Percentiles rank a stretch among this genome's conserved stretches.
phyloP scores from a whole-genome alignment of 2,113 vertebrate species.

The Pao palembangensis region DNA sequence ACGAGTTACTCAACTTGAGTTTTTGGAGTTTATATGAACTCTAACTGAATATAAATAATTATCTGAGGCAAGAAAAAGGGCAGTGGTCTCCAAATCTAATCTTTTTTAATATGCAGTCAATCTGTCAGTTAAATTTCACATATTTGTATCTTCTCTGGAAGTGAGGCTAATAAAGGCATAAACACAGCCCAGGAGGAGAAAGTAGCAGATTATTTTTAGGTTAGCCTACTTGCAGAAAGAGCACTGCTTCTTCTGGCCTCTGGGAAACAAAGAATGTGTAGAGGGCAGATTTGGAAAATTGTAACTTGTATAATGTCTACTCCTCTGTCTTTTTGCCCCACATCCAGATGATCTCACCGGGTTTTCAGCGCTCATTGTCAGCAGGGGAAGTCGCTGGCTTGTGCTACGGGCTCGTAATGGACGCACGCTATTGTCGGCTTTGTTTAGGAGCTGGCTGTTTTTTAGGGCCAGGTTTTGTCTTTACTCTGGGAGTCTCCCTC shows the following conservation, averaged over 20 bases:
- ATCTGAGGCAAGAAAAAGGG: slow-evolving; percentile 5
- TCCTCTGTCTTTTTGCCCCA: neutral
- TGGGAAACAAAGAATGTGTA: neutral
- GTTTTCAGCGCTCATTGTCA: slow-evolving; percentile 45
- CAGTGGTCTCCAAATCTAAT: slow-evolving; percentile 2
- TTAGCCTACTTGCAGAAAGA: neutral
- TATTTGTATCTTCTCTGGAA: neutral
- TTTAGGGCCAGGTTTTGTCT: slow-evolving; percentile 23
- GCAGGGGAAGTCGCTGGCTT: slow-evolving; percentile 43
- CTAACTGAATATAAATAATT: neutral
- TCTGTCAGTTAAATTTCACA: slow-evolving; percentile 12
- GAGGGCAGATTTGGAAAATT: neutral
- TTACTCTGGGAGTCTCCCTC: slow-evolving; percentile 31
- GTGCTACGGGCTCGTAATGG: slow-evolving; percentile 40
- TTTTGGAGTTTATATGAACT: neutral
- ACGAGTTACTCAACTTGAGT: neutral
- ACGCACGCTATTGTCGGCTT: slow-evolving; percentile 34
- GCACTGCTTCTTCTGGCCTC: neutral
- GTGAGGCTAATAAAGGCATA: neutral
- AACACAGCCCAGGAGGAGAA: neutral
- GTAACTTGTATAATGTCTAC: neutral
- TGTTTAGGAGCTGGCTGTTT: slow-evolving; percentile 43
- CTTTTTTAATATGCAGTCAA: neutral
- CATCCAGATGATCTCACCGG: slow-evolving; percentile 28
- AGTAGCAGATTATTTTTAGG: neutral